Percentiles rank a stretch among this genome's conserved stretches.
phyloP scores from a whole-genome alignment of 2,113 vertebrate genomes.

The Otolemur garnettii region DNA sequence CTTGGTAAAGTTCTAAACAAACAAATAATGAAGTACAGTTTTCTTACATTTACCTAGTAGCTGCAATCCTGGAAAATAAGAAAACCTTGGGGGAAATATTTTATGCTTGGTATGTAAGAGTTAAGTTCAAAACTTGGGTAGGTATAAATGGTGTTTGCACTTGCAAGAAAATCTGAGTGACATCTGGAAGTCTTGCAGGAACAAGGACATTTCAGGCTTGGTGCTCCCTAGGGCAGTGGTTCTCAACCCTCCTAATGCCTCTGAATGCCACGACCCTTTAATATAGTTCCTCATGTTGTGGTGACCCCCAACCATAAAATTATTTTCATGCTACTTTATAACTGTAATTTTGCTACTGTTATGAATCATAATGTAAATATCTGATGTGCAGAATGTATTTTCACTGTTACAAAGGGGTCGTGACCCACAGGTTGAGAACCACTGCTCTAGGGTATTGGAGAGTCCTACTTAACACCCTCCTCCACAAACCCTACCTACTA shows the following conservation, averaged over 20 bases:
- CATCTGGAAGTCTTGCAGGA: neutral
- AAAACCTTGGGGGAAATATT: neutral
- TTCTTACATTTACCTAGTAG: neutral
- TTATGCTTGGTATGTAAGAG: neutral
- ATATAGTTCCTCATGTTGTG: no score
- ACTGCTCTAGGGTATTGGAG: no score
- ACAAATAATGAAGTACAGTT: neutral
- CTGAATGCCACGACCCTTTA: no score
- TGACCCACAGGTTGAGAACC: no score
- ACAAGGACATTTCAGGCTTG: neutral
- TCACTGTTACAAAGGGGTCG: no score
- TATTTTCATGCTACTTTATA: no score
- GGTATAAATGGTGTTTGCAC: neutral
- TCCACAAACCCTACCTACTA: neutral
- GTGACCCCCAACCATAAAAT: no score
- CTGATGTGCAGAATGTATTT: no score
- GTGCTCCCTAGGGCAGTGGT: neutral
- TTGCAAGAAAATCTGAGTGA: neutral
- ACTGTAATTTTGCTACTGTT: no score
- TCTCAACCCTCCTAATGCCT: no score
- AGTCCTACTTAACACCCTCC: neutral
- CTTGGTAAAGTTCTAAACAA: neutral
- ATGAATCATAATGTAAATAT: no score
- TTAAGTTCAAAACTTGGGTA: neutral
- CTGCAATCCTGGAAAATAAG: neutral